Evolutionary conservation across 2,113 vertebrate species (phyloP).

Genomic region (Cynopterus brachyotis): DNA sequence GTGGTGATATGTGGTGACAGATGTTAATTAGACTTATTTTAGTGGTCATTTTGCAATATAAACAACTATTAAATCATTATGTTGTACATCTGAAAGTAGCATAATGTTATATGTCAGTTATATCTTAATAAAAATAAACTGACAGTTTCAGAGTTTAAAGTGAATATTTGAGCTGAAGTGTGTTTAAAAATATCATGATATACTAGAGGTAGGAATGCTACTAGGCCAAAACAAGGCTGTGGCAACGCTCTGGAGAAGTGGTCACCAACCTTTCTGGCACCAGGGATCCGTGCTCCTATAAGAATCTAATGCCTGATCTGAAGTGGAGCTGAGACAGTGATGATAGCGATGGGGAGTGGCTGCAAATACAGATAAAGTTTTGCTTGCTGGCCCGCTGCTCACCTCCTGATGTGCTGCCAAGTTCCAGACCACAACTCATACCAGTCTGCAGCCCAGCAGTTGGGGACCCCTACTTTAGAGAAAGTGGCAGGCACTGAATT

Average conservation of each 20-base stretch:
- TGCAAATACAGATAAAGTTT: too few species aligned
- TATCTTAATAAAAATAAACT: neutral
- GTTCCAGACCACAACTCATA: too few species aligned
- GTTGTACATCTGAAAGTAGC: neutral
- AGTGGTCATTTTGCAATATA: neutral
- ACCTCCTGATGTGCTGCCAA: too few species aligned
- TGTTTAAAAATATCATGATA: slow-evolving; percentile 39
- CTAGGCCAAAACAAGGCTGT: neutral
- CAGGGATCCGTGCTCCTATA: too few species aligned
- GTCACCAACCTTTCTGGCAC: too few species aligned
- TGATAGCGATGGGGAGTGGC: too few species aligned
- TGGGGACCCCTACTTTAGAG: neutral
- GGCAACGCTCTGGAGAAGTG: neutral
- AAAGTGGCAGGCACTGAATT: neutral
- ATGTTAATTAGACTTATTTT: neutral
- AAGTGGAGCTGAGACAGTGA: too few species aligned
- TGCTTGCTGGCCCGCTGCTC: too few species aligned
- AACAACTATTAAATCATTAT: neutral
- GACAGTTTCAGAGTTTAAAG: neutral
- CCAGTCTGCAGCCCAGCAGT: too few species aligned
- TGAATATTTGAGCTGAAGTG: slow-evolving; percentile 19
- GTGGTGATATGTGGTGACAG: neutral
- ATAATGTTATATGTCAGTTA: neutral
- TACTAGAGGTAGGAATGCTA: neutral
- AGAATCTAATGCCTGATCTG: too few species aligned